Evolutionary conservation across 53 echinoderm and acorn worm species (phyloP), one percentile per base, ranked within the genome.

Genomic region (Temnopleurus reevesii): DNA sequence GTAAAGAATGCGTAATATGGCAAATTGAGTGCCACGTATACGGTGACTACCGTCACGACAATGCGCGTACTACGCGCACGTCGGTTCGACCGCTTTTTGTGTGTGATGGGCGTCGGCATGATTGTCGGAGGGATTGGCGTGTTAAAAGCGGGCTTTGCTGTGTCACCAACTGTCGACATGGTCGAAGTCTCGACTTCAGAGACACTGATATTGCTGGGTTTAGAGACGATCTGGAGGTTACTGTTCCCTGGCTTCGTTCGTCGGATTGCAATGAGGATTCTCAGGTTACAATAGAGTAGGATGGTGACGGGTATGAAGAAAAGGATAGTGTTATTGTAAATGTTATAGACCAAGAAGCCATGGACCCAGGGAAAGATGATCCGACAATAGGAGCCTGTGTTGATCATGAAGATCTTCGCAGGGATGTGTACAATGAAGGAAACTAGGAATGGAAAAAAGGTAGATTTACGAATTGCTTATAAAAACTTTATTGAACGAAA

Each of bases 1-100:
- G 86, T 60, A 61, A 60, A 85, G 86, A 85, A 85, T 2, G 45
- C 46, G 63, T 85, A 85, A 19, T 44, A 59, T 2, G 86, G 86
- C 26, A 85, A 30, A 45, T 85, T 58, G 60, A 61, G 26, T 17
- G 43, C 38, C 2, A 85, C 15, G 86, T 45, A 85, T 43, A 24
- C 43, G 25, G 45, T 12, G 1, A 60, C 46, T 44, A 85, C 59
- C 24, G 86, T 46, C 2, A 61, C 21, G 28, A 85, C 46, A 9
- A 61, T 59, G 61, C 86, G 86, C 86, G 30, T 26, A n/a, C 86
- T 46, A 26, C 86, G 86, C 23, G 56, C 55, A 35, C 57, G 35
- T 17, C 83, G 55, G 28, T 8, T 49, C 2, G 19, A 12, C 12
- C 3, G 23, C 13, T 36, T 71, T 49, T 49, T 49, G 10, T 9